Evolutionary conservation across 2,113 vertebrate species (phyloP).

Genomic region (Tenebrosternarchus preto): DNA sequence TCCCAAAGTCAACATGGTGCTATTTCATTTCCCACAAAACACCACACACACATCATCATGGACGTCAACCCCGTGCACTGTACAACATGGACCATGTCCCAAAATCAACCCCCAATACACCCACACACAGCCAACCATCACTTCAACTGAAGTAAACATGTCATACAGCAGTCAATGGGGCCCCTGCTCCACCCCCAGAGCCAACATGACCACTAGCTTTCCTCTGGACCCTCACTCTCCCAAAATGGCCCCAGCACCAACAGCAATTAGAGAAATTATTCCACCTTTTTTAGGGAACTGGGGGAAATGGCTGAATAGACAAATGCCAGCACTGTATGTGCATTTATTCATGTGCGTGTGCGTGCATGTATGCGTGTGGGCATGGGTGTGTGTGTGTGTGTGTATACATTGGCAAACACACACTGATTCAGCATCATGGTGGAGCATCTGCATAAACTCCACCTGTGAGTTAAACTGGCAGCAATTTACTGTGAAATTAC

Average conservation of each 20-base stretch:
- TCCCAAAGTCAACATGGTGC: not conserved
- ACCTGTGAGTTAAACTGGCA: slow-evolving; percentile 7
- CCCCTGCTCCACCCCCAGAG: not conserved
- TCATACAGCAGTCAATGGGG: not conserved
- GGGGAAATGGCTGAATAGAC: not conserved
- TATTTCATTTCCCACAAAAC: no score
- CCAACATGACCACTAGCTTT: not conserved
- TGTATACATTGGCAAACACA: not conserved
- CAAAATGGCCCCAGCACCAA: not conserved
- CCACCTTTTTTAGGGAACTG: not conserved
- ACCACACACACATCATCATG: no score
- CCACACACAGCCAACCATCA: not conserved
- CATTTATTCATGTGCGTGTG: slow-evolving; percentile 12
- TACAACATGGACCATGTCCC: no score
- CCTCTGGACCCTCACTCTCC: not conserved
- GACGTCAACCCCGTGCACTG: no score
- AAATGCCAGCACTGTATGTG: not conserved
- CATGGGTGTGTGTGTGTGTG: no score
- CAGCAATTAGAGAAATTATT: not conserved
- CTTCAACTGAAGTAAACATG: not conserved
- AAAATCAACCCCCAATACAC: not conserved
- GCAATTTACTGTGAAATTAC: slow-evolving; percentile 26
- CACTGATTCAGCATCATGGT: not conserved
- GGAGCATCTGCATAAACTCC: not conserved
- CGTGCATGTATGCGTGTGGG: not conserved